phyloP scores from a whole-genome alignment of 2,797 vertebrate genomes.

The Microhierax caerulescens region DNA sequence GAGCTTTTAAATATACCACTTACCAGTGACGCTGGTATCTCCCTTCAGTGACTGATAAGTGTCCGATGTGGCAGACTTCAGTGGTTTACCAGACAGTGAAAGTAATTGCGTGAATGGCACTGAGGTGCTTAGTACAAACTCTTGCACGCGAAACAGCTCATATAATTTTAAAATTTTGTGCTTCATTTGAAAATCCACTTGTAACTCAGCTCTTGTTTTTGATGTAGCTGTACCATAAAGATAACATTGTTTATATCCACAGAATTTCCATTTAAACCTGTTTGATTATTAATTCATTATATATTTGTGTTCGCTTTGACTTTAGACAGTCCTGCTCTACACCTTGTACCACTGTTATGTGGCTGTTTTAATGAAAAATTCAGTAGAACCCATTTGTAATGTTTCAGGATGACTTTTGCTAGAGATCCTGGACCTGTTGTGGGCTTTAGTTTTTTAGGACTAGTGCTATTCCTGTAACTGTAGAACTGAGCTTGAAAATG shows the following conservation, averaged over 20 bases:
- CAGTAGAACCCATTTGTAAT: neutral
- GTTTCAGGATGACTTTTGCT: neutral
- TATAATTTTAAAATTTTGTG: neutral
- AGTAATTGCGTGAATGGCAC: neutral
- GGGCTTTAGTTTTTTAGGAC: neutral
- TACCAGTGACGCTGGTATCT: neutral
- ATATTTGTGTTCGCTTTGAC: neutral
- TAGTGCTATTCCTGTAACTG: neutral
- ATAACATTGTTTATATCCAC: neutral
- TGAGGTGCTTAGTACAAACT: neutral
- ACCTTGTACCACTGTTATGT: neutral
- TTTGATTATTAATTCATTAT: neutral
- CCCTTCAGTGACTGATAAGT: neutral
- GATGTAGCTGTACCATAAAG: neutral
- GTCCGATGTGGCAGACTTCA: neutral
- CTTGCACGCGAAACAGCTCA: neutral
- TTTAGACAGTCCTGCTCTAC: neutral
- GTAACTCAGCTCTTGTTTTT: neutral
- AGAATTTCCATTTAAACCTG: neutral
- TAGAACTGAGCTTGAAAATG: neutral
- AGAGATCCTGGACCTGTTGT: neutral
- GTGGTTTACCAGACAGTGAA: neutral
- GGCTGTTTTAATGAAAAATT: neutral
- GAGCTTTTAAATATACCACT: neutral
- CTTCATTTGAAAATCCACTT: neutral